A percentile compares a stretch with the other conserved stretches of the same genome.
Conservation (phyloP, 2,113 vertebrate genomes). For the Glaucomys volans region DNA sequence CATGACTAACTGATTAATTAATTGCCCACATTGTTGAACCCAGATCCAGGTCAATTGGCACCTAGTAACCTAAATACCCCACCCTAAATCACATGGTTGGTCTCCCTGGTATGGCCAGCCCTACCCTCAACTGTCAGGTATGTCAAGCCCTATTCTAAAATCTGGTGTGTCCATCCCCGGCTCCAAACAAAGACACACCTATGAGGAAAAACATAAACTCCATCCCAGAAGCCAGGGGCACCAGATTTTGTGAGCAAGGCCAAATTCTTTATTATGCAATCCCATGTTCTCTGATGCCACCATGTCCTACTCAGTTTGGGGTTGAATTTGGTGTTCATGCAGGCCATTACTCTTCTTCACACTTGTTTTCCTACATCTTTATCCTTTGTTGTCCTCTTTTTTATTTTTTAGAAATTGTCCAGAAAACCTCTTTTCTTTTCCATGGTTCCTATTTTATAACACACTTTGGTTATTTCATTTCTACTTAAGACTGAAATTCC, state of each 20-base stretch:
- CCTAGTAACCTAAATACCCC: background rate
- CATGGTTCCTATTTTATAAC: background rate
- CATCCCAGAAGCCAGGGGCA: background rate
- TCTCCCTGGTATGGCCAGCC: background rate
- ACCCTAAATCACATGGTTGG: background rate
- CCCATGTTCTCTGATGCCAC: background rate
- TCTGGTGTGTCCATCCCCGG: background rate
- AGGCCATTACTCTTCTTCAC: background rate
- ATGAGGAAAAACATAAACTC: background rate
- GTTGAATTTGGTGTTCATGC: background rate
- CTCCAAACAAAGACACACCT: background rate
- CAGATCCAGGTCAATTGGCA: background rate
- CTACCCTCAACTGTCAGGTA: background rate
- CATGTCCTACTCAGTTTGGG: background rate
- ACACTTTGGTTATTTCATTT: background rate
- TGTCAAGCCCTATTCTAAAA: background rate
- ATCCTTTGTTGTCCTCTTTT: background rate
- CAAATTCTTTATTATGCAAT: background rate
- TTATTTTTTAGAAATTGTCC: background rate
- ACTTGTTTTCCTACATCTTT: background rate
- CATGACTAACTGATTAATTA: background rate
- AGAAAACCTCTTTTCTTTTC: background rate
- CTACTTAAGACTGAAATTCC: background rate
- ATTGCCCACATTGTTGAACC: background rate
- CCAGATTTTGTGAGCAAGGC: background rate